A percentile compares a stretch with the other conserved stretches of the same genome.
Evolutionary conservation across 2,797 vertebrate genomes (phyloP).

Genomic region (Alca torda): DNA sequence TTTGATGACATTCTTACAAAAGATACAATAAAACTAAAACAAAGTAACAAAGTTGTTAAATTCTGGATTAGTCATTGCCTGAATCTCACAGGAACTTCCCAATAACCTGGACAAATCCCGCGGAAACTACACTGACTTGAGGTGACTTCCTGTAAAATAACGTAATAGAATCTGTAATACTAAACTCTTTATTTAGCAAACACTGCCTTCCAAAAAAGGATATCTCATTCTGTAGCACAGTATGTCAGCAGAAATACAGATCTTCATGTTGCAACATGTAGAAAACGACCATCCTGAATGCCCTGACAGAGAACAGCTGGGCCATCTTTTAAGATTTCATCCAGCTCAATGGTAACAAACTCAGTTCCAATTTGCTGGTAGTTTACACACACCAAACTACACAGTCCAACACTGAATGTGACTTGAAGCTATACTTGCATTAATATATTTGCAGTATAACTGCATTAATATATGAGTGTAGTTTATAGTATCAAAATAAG

Average conservation of each 20-base stretch:
- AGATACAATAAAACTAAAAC: background rate
- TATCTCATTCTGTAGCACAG: background rate
- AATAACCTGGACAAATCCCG: background rate
- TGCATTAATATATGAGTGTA: background rate
- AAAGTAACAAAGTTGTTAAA: background rate
- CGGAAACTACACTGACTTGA: background rate
- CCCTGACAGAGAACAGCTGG: background rate
- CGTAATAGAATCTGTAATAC: accelerated
- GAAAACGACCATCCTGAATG: background rate
- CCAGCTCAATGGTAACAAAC: background rate
- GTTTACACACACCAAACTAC: background rate
- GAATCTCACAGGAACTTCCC: background rate
- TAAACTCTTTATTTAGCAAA: background rate
- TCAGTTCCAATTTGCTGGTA: background rate
- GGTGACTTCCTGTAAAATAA: background rate
- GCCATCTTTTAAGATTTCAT: background rate
- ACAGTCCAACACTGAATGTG: background rate
- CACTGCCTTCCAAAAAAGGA: background rate
- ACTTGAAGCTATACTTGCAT: background rate
- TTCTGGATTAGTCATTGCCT: background rate
- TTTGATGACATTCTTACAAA: background rate
- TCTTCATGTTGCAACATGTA: background rate
- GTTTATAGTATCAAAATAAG: background rate
- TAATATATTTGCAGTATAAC: background rate
- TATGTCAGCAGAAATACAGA: background rate